phyloP scores from a whole-genome alignment of 2,888 invertebrate species.

The Drosophila lacicola region DNA sequence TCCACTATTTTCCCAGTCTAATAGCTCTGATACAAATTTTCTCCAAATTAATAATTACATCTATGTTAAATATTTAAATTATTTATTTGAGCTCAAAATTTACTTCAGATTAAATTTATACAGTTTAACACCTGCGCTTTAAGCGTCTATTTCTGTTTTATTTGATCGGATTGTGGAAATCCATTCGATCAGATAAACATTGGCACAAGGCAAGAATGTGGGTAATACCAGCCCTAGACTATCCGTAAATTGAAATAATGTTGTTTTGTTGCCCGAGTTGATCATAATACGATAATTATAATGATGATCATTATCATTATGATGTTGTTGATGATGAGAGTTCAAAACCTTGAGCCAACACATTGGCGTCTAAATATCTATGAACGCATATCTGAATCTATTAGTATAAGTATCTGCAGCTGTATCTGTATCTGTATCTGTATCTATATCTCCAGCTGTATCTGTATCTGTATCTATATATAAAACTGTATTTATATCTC shows the following conservation, averaged over 20 bases:
- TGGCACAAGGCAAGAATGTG: conserved; percentile 1
- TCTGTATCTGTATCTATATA: neutral
- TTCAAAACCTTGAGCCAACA: conserved; percentile 44
- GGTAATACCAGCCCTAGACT: conserved; percentile 6
- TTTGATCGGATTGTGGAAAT: neutral
- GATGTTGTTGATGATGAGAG: conserved; percentile 30
- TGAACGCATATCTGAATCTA: conserved; percentile 28
- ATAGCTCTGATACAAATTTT: too few species aligned
- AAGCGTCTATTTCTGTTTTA: too few species aligned
- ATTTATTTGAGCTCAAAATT: too few species aligned
- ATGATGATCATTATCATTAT: conserved; percentile 24
- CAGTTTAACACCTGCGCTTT: too few species aligned
- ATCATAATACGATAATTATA: conserved; percentile 25
- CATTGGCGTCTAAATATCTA: conserved; percentile 10
- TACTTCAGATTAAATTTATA: too few species aligned
- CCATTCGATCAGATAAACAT: neutral
- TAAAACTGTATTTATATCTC: conserved; percentile 11
- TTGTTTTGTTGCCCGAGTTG: conserved; percentile 32
- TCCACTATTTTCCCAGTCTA: too few species aligned
- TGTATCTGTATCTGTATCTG: neutral
- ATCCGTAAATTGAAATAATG: conserved; percentile 29
- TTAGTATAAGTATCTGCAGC: conserved; percentile 10
- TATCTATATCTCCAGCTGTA: neutral
- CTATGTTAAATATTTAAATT: too few species aligned
- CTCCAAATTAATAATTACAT: too few species aligned